Evolutionary conservation across 1,140 invertebrate genomes (phyloP), one percentile per base, ranked within the genome.

Genomic region (Medauroidea extradentata): DNA sequence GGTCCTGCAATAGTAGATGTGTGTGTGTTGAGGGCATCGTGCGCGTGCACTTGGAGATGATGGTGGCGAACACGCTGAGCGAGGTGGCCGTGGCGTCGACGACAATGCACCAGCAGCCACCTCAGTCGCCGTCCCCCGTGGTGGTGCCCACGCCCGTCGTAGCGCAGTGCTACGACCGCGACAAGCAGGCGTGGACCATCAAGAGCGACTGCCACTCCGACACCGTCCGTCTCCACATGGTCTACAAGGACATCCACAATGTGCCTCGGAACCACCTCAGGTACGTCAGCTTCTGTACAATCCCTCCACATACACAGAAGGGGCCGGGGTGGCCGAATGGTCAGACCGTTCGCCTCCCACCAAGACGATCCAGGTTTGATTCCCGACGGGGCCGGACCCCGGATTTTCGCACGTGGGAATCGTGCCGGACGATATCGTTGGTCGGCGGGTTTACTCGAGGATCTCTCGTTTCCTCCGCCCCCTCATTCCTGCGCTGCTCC

Each of bases 241-340:
- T 91, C 59, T 93, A 90, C 77, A 89, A 90, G 53, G 90, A 93
- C 67, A 86, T 93, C 18, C 87, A 90, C 65, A 89, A 91, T 66
- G 89, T 94, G 14, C 91, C 91, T 1, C 76, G 90, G 29, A 92
- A 91, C 71, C 90, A 92, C 74, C 75, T 90, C 25, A 83, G 85
- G 81, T 83, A n/a, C n/a, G n/a, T n/a, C n/a, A n/a, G n/a, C n/a
- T n/a, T n/a, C n/a, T n/a, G n/a, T n/a, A n/a, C n/a, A n/a, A n/a
- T n/a, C n/a, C n/a, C n/a, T n/a, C n/a, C n/a, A n/a, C n/a, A n/a
- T n/a, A n/a, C n/a, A n/a, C n/a, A n/a, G n/a, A n/a, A n/a, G n/a
- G n/a, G n/a, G n/a, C n/a, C n/a, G n/a, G n/a, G n/a, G n/a, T n/a
- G n/a, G n/a, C n/a, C n/a, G n/a, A n/a, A n/a, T n/a, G n/a, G n/a